Percentiles rank a stretch among this genome's conserved stretches.
Conservation (phyloP, 1,140 invertebrate genomes). For the Trachymyrmex cornetzi region DNA sequence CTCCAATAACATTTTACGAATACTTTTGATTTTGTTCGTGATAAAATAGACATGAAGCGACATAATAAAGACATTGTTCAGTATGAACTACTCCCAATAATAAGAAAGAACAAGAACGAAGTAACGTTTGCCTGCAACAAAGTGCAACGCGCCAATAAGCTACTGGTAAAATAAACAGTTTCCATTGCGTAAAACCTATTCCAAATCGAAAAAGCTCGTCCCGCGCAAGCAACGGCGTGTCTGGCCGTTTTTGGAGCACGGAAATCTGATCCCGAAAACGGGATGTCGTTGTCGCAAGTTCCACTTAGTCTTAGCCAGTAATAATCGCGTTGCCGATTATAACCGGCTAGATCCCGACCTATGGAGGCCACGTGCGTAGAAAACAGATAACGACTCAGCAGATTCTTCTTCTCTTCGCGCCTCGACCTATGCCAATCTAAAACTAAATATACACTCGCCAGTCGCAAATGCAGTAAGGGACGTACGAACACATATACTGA, state of each 20-base stretch:
- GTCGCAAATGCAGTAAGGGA: slow-evolving; percentile 71
- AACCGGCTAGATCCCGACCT: slow-evolving; percentile 79
- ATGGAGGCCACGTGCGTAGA: slow-evolving; percentile 82
- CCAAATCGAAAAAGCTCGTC: neutral
- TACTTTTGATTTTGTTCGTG: neutral
- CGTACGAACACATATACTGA: slow-evolving; percentile 26
- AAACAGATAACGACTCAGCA: slow-evolving; percentile 81
- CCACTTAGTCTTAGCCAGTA: slow-evolving; percentile 5
- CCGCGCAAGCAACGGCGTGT: neutral
- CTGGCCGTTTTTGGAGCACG: neutral
- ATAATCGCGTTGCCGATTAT: slow-evolving; percentile 78
- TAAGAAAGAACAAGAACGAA: neutral
- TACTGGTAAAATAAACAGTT: neutral
- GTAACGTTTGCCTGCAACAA: neutral
- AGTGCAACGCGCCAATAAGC: neutral
- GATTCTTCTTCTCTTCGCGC: slow-evolving; percentile 53
- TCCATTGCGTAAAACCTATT: neutral
- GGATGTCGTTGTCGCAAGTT: neutral
- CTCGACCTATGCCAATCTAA: slow-evolving; percentile 84
- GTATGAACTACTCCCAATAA: neutral
- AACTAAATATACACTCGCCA: slow-evolving; percentile 83
- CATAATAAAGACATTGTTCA: neutral
- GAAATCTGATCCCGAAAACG: slow-evolving; percentile 35
- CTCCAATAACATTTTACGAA: neutral
- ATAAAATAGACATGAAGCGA: neutral